These are phyloP conservation scores for Hippoglossus hippoglossus DNA, from an alignment of 2,797 vertebrate genomes.

Conservation along the genomic window DNA sequence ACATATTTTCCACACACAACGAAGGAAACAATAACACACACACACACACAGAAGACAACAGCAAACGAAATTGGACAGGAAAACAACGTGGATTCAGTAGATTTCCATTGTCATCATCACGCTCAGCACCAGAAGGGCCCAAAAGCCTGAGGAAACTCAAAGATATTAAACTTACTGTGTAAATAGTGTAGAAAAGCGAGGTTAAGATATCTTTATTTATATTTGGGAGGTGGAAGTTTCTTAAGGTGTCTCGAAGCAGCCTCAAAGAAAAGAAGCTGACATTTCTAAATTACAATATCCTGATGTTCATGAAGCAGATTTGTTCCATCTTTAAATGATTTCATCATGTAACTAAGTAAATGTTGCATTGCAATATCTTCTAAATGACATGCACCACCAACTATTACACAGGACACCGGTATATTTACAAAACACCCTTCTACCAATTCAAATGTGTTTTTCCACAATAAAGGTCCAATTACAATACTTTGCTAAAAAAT, in stretches of 20 bases:
- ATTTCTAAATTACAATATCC: not conserved
- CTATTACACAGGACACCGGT: too few species aligned
- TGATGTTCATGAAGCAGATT: not conserved
- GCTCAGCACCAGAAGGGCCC: not conserved
- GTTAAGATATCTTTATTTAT: not conserved
- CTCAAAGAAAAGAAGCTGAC: not conserved
- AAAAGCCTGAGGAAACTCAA: not conserved
- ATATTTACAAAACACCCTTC: too few species aligned
- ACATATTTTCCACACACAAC: constrained; percentile 17
- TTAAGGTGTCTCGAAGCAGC: not conserved
- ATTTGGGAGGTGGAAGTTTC: not conserved
- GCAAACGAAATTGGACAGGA: not conserved
- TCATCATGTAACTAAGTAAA: not conserved
- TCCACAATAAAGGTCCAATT: too few species aligned
- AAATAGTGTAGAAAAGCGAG: not conserved
- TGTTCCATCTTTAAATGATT: not conserved
- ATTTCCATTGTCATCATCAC: not conserved
- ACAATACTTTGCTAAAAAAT: too few species aligned
- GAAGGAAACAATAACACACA: not conserved
- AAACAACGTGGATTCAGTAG: not conserved
- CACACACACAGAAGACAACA: not conserved
- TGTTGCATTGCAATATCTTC: too few species aligned
- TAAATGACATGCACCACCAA: too few species aligned
- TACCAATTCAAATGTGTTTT: too few species aligned
- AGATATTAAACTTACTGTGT: not conserved